These are phyloP conservation scores for Stratiomys singularior DNA, from an alignment of 2,888 invertebrate genomes.

Conservation along the genomic window DNA sequence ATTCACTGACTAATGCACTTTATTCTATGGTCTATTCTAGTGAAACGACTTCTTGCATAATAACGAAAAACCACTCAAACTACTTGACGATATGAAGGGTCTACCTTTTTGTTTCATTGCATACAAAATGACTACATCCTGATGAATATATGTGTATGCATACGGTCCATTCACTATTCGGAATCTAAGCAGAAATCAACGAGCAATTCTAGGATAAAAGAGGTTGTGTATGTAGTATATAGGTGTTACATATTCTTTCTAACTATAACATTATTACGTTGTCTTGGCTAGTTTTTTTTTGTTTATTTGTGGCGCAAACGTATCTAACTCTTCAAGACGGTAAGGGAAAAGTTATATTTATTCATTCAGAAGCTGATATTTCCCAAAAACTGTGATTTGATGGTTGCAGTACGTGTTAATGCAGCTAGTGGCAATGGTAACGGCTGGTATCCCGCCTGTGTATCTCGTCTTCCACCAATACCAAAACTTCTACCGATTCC, in stretches of 20 bases:
- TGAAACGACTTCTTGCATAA: too few relatives aligned
- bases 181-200: too few relatives aligned
- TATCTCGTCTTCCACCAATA: constrained; percentile 57
- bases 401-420: constrained; percentile 64
- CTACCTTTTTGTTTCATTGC: not conserved
- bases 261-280: not conserved
- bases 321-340: too few relatives aligned
- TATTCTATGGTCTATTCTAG: not conserved
- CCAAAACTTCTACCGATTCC: constrained; percentile 66
- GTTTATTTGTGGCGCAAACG: not conserved
- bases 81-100: not conserved
- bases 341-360: not conserved
- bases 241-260: not conserved
- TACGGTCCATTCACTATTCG: too few relatives aligned
- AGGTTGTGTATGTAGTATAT: not conserved
- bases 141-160: not conserved
- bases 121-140: constrained; percentile 1
- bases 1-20: too few relatives aligned
- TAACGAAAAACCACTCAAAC: too few relatives aligned
- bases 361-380: constrained; percentile 63
- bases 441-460: constrained; percentile 59
- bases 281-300: not conserved
- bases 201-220: too few relatives aligned
- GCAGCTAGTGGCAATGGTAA: constrained; percentile 63
- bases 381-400: constrained; percentile 65